Conservation (phyloP, 2,888 invertebrate species). For the Philhelius pedissequus region DNA sequence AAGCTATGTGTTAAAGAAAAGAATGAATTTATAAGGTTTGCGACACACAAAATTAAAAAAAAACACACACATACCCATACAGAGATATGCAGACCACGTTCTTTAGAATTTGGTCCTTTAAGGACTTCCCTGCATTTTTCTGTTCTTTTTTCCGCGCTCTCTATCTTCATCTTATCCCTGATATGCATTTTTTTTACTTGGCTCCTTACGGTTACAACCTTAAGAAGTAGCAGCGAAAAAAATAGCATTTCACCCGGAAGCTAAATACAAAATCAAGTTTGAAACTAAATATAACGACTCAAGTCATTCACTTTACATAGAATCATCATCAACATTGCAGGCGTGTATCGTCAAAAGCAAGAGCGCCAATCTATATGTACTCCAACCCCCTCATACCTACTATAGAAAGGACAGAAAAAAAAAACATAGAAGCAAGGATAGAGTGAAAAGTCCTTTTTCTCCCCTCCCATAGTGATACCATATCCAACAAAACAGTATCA, state of each 20-base stretch:
- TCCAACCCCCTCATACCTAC: background rate
- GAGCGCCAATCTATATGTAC: background rate
- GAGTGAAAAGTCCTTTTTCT: background rate
- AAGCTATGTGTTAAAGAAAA: conserved; percentile 19
- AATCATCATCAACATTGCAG: conserved; percentile 48
- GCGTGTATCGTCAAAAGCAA: background rate
- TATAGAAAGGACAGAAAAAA: background rate
- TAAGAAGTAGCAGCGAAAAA: conserved; percentile 16
- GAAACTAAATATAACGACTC: conserved; percentile 60
- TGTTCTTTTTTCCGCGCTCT: conserved; percentile 15
- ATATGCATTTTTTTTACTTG: conserved; percentile 31
- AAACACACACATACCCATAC: conserved; percentile 1
- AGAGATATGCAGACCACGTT: background rate
- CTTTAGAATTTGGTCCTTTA: background rate
- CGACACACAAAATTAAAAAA: background rate
- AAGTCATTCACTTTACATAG: conserved; percentile 57
- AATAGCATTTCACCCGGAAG: conserved; percentile 55
- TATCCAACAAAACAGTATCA: too few species aligned
- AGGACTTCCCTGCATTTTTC: conserved; percentile 9
- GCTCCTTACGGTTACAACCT: background rate
- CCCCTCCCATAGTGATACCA: background rate
- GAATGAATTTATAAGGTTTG: conserved; percentile 5
- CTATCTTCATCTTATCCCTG: conserved; percentile 9
- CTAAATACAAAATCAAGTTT: conserved; percentile 64
- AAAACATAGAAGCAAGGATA: background rate